phyloP scores from a whole-genome alignment of 1,140 invertebrate genomes.

The Zaprionus inermis region DNA sequence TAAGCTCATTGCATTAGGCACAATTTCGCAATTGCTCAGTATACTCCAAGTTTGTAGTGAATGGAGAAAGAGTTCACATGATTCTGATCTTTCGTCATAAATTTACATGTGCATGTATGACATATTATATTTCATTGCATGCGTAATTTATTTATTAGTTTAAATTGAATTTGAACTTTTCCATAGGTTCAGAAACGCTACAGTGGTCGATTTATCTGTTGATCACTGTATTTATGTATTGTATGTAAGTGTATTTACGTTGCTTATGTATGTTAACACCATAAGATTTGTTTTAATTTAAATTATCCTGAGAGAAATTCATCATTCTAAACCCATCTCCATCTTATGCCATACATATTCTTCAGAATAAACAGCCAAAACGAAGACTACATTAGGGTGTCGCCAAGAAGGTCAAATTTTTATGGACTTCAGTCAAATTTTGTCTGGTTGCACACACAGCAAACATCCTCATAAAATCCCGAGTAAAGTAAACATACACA shows the following conservation, averaged over 20 bases:
- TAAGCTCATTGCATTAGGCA: neutral
- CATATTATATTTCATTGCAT: conserved; percentile 29
- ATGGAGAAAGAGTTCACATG: conserved; percentile 28
- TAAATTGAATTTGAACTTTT: conserved; percentile 54
- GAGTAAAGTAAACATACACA: conserved; percentile 51
- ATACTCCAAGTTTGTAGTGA: conserved; percentile 15
- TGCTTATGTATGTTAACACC: neutral
- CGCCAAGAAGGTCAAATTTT: conserved; percentile 51
- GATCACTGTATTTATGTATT: too few species aligned
- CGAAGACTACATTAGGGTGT: conserved; percentile 6
- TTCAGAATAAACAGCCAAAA: neutral
- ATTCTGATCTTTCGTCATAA: conserved; percentile 57
- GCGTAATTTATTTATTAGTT: conserved; percentile 69
- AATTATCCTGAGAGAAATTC: neutral
- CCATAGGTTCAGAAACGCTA: neutral
- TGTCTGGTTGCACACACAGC: conserved; percentile 61
- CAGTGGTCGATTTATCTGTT: neutral
- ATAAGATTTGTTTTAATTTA: neutral
- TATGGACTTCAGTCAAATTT: conserved; percentile 48
- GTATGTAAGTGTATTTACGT: neutral
- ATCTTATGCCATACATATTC: neutral
- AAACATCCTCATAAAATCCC: conserved; percentile 56
- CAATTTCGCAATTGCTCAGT: neutral
- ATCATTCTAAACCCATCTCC: neutral
- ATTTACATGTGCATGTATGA: conserved; percentile 39